phyloP scores from a whole-genome alignment of 2,113 vertebrate genomes.

The Motacilla tschutschensis region DNA sequence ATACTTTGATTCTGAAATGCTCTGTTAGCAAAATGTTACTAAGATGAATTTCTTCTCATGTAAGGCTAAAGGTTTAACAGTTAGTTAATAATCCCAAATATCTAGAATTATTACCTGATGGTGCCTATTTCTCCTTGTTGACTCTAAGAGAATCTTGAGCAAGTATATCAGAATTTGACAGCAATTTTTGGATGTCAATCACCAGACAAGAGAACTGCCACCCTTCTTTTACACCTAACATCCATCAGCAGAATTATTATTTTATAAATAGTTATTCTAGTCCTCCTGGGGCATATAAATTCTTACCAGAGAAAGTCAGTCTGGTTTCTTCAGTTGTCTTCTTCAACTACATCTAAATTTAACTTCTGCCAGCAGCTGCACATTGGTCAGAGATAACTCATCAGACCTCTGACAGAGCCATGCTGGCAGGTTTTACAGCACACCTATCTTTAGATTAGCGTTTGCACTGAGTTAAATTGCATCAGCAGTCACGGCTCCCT shows the following conservation, averaged over 20 bases:
- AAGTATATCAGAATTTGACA: not conserved
- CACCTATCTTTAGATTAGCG: constrained; percentile 1
- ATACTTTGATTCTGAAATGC: not conserved
- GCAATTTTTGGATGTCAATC: not conserved
- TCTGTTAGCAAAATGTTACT: not conserved
- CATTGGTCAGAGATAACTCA: not conserved
- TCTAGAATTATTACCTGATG: not conserved
- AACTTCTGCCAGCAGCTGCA: not conserved
- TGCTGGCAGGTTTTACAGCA: not conserved
- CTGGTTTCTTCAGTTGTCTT: not conserved
- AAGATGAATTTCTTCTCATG: not conserved
- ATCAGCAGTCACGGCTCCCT: not conserved
- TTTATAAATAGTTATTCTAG: not conserved
- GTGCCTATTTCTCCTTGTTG: not conserved
- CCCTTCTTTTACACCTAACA: not conserved
- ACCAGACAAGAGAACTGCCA: not conserved
- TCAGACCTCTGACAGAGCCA: not conserved
- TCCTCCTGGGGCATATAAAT: not conserved
- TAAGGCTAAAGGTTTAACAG: not conserved
- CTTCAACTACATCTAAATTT: not conserved
- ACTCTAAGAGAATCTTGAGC: not conserved
- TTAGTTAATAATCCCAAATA: not conserved
- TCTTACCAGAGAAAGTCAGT: not conserved
- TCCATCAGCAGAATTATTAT: not conserved
- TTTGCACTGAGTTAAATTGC: not conserved